phyloP scores from a whole-genome alignment of 2,113 vertebrate genomes.

The Hyla sarda region DNA sequence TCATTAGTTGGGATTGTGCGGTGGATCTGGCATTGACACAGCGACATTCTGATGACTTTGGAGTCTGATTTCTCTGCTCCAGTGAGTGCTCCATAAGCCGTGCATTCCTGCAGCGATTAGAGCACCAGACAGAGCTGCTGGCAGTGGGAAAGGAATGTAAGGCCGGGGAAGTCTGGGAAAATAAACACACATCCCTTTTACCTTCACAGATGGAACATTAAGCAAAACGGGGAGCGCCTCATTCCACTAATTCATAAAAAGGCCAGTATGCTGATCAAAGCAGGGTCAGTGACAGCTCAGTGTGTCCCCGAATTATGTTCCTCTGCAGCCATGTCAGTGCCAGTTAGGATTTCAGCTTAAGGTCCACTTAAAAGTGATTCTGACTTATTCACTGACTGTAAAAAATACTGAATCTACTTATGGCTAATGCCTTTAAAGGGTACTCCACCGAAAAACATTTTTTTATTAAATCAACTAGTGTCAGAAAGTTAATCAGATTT shows the following conservation, averaged over 20 bases:
- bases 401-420: background rate
- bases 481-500: too few species aligned
- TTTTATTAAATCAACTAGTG: too few species aligned
- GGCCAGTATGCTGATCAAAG: constrained; percentile 24
- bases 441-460: too few species aligned
- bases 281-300: background rate
- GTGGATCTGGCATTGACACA: constrained; percentile 15
- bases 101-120: constrained; percentile 53
- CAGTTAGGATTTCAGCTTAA: background rate
- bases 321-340: background rate
- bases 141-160: constrained; percentile 50
- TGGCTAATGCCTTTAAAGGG: background rate
- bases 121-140: constrained; percentile 53
- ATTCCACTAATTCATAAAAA: constrained; percentile 2
- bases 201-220: constrained; percentile 20
- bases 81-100: constrained; percentile 51
- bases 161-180: constrained; percentile 26
- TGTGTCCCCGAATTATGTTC: background rate
- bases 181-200: background rate
- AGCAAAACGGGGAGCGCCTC: background rate
- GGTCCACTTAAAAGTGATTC: background rate
- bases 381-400: background rate
- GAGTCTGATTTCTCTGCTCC: constrained; percentile 24
- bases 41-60: constrained; percentile 42
- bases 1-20: constrained; percentile 23